A percentile compares a stretch with the other conserved stretches of the same genome.
phyloP scores from a whole-genome alignment of 1,140 invertebrate genomes.

The Bemisia tabaci region DNA sequence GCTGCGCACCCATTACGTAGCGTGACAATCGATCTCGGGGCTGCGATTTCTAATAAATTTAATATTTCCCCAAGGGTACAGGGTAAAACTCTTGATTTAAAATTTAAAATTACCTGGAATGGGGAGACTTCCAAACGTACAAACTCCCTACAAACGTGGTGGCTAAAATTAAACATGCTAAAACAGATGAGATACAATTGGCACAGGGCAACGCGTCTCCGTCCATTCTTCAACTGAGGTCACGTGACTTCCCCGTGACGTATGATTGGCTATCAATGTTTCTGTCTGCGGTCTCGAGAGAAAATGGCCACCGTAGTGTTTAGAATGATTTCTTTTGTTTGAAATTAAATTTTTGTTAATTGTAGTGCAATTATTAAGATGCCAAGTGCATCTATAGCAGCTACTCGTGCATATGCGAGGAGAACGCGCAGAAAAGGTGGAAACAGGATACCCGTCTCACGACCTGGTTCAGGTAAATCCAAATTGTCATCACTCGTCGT shows the following conservation, averaged over 20 bases:
- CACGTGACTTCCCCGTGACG: conserved; percentile 18
- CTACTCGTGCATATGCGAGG: conserved; percentile 70
- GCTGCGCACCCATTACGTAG: too few species aligned
- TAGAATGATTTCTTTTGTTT: conserved; percentile 49
- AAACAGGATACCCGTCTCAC: conserved; percentile 63
- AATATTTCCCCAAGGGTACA: too few species aligned
- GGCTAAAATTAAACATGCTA: conserved; percentile 52
- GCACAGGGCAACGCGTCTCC: conserved; percentile 2
- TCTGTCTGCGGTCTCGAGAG: conserved; percentile 28
- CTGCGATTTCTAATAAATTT: too few species aligned
- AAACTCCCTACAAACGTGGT: conserved; percentile 65
- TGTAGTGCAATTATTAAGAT: conserved; percentile 39
- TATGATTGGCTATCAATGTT: conserved; percentile 17
- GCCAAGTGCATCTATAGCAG: conserved; percentile 80
- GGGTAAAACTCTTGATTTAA: too few species aligned
- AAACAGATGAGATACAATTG: conserved; percentile 7
- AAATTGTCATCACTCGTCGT: conserved; percentile 7
- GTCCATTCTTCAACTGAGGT: conserved; percentile 32
- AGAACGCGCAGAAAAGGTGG: conserved; percentile 72
- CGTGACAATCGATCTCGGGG: too few species aligned
- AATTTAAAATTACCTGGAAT: conserved; percentile 46
- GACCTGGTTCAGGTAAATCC: conserved; percentile 53
- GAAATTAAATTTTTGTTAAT: conserved; percentile 24
- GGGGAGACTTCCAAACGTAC: conserved; percentile 63
- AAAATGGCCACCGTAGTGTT: conserved; percentile 48